These are phyloP conservation scores for Alloscopus bannaensis DNA, from an alignment of 2,888 invertebrate genomes.

Conservation along the genomic window DNA sequence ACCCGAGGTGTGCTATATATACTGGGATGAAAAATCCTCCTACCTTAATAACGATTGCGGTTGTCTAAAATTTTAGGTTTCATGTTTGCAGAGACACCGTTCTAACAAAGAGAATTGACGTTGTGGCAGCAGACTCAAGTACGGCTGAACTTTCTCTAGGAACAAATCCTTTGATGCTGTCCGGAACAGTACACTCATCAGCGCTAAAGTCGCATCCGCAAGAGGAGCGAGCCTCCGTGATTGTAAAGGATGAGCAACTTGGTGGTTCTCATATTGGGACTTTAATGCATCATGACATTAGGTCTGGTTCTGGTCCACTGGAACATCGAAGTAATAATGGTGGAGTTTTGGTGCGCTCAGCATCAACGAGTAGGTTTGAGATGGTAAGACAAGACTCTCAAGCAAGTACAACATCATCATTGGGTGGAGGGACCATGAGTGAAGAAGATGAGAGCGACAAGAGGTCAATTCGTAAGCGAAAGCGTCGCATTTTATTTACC, in stretches of 20 bases:
- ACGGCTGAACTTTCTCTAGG: slow-evolving; percentile 60
- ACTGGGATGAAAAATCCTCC: no score
- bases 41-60: no score
- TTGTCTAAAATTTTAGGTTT: not conserved
- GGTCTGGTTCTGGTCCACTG: slow-evolving; percentile 16
- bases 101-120: slow-evolving; percentile 61
- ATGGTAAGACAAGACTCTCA: slow-evolving; percentile 69
- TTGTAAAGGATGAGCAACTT: slow-evolving; percentile 72
- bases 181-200: slow-evolving; percentile 20
- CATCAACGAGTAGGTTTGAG: slow-evolving; percentile 55
- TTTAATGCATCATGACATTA: slow-evolving; percentile 20
- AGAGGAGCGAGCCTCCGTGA: slow-evolving; percentile 71
- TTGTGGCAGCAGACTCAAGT: slow-evolving; percentile 70
- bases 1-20: slow-evolving; percentile 37
- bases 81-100: slow-evolving; percentile 28
- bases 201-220: slow-evolving; percentile 24
- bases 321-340: slow-evolving; percentile 18
- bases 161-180: slow-evolving; percentile 44
- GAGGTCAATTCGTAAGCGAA: slow-evolving; percentile 87
- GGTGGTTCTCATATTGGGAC: slow-evolving; percentile 22
- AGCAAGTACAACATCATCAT: slow-evolving; percentile 66
- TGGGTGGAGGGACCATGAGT: slow-evolving; percentile 59
- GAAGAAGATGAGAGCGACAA: slow-evolving; percentile 63
- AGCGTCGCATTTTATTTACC: slow-evolving; percentile 96
- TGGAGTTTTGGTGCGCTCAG: slow-evolving; percentile 44